Evolutionary conservation across 2,113 vertebrate species (phyloP).

Genomic region (Grallaria varia): DNA sequence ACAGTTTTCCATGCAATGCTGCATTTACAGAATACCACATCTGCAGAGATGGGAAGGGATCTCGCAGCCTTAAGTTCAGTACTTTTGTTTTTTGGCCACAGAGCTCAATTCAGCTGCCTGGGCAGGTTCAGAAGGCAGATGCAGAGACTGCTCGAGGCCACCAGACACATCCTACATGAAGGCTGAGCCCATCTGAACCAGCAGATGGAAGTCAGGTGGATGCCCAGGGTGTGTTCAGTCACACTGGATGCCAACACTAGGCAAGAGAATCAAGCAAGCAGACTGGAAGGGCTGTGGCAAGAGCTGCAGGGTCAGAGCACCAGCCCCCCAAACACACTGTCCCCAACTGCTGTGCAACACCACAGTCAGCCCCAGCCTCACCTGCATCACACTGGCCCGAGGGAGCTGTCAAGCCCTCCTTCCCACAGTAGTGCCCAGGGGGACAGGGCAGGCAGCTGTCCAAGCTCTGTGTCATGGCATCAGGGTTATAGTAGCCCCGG

Average conservation of each 20-base stretch:
- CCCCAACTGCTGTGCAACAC: background rate
- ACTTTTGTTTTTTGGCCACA: background rate
- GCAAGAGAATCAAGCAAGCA: background rate
- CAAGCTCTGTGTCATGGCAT: slow-evolving; percentile 86
- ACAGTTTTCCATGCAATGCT: background rate
- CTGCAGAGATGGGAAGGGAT: no score
- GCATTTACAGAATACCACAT: no score
- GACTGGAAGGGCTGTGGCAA: background rate
- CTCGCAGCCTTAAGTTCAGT: background rate
- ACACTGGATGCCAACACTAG: background rate
- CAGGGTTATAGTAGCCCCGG: slow-evolving; percentile 93
- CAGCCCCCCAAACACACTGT: background rate
- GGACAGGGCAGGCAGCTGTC: slow-evolving; percentile 94
- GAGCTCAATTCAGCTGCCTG: background rate
- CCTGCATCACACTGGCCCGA: slow-evolving; percentile 89
- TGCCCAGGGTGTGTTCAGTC: background rate
- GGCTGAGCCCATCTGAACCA: background rate
- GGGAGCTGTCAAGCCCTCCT: slow-evolving; percentile 82
- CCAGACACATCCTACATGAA: background rate
- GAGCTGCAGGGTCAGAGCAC: background rate
- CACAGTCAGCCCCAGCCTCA: slow-evolving; percentile 49
- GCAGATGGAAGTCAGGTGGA: background rate
- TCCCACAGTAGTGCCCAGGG: slow-evolving; percentile 88
- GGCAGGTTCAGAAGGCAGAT: background rate
- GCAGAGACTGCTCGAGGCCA: background rate